These are phyloP conservation scores for Colius striatus DNA, from an alignment of 2,113 vertebrate genomes.

Conservation along the genomic window DNA sequence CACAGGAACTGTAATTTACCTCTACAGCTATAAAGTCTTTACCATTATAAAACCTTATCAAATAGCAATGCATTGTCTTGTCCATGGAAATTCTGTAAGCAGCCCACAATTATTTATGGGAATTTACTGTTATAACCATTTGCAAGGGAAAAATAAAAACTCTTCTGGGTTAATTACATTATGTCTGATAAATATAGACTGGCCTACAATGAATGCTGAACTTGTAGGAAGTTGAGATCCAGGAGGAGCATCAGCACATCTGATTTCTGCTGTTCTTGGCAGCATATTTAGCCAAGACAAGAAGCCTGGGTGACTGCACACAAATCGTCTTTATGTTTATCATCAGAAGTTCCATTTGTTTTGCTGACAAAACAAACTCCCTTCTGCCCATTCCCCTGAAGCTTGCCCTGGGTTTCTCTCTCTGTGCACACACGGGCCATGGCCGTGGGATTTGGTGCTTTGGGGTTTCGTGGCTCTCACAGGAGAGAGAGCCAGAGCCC, in stretches of 20 bases:
- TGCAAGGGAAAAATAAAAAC: constrained; percentile 16
- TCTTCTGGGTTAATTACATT: constrained; percentile 36
- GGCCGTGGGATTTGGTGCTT: neutral
- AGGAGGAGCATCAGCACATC: neutral
- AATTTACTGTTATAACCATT: constrained; percentile 31
- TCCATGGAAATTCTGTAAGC: constrained; percentile 32
- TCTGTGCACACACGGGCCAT: rapidly evolving
- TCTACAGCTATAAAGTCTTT: constrained; percentile 4
- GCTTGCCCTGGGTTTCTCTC: neutral
- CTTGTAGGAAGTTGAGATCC: neutral
- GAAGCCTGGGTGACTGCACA: neutral
- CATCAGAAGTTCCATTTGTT: neutral
- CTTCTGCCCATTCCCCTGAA: neutral
- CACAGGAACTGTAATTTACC: constrained; percentile 17
- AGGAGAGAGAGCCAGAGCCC: neutral
- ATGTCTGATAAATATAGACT: neutral
- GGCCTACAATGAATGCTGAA: neutral
- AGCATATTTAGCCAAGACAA: neutral
- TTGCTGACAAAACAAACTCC: neutral
- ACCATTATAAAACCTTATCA: neutral
- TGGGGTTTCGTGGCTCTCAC: neutral
- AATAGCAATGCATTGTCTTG: constrained; percentile 36
- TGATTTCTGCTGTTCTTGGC: neutral
- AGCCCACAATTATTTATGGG: constrained; percentile 54
- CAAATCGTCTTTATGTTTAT: rapidly evolving